Evolutionary conservation across 1,140 invertebrate species (phyloP), one percentile per base, ranked within the genome.

Genomic region (Spodoptera frugiperda): DNA sequence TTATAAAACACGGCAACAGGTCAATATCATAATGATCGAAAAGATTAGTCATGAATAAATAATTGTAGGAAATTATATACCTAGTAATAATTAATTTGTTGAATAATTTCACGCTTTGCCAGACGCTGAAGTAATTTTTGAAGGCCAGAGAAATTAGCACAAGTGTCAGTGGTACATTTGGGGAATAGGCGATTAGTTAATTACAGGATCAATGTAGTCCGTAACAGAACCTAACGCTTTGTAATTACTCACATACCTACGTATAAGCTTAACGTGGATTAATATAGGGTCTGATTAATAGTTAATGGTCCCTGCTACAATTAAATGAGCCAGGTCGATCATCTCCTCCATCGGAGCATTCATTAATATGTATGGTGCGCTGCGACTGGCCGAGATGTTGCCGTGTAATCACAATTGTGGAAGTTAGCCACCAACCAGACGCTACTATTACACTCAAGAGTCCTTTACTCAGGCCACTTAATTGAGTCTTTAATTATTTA

Each of bases 401-500:
- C 51, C 51, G 19, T 53, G 57, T 30, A 79, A 82, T 76, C 72
- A 72, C 57, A 67, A 67, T 76, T 48, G 39, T 68, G 59, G 65
- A 57, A 67, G 53, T 61, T 61, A 59, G 53, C 33, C 33, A 12
- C 17, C 59, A 77, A 39, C 33, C 33, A 9, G 33, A 74, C 76
- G 59, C 77, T 76, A 54, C 49, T 49, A 74, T 78, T 82, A 77
- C 71, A 70, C 65, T 77, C 77, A 82, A 76, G 61, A 73, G 48
- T 39, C 70, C 71, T 71, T 63, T 70, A 33, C 76, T 61, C 51
- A 17, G 55, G 63, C 44, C 68, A 75, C 78, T 78, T 85, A 80
- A 83, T 84, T 71, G 67, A 80, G 51, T 70, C 76, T 78, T 81
- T 74, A 81, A 81, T 82, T 81, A 82, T 81, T 67, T 79, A 72